These are phyloP conservation scores for Oryzias celebensis DNA, from an alignment of 2,113 vertebrate genomes.

Conservation along the genomic window DNA sequence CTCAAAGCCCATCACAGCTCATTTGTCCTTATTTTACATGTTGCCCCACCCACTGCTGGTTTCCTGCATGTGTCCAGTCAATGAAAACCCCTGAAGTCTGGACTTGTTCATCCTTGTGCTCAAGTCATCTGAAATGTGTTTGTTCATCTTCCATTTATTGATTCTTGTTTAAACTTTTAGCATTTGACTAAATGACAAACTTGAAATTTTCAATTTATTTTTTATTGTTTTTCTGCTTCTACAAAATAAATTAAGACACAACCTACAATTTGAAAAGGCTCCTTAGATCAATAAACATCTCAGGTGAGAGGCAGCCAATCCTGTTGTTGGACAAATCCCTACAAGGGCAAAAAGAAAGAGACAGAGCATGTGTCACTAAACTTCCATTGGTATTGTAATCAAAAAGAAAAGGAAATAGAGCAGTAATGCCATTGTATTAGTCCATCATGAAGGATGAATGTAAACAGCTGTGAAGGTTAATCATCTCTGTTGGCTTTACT, in stretches of 20 bases:
- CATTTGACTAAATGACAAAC: too few relatives aligned
- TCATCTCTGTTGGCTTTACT: slow-evolving; percentile 14
- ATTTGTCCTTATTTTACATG: too few relatives aligned
- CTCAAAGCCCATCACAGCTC: too few relatives aligned
- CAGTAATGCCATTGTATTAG: neutral
- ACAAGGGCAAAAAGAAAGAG: slow-evolving; percentile 50
- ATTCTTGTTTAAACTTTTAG: too few relatives aligned
- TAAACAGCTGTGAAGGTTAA: slow-evolving; percentile 24
- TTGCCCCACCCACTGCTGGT: too few relatives aligned
- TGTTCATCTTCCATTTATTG: too few relatives aligned
- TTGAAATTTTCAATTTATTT: neutral
- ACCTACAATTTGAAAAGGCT: slow-evolving; percentile 90
- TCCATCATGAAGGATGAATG: neutral
- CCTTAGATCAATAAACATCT: slow-evolving; percentile 86
- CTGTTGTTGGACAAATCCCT: slow-evolving; percentile 92
- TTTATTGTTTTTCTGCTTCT: neutral
- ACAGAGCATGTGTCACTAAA: neutral
- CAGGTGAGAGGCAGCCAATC: slow-evolving; percentile 87
- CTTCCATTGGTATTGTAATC: slow-evolving; percentile 1
- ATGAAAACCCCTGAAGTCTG: too few relatives aligned
- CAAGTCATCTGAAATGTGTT: too few relatives aligned
- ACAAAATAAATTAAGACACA: slow-evolving; percentile 33
- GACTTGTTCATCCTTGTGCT: too few relatives aligned
- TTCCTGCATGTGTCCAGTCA: too few relatives aligned
- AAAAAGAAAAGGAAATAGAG: neutral